Evolutionary conservation across 2,888 invertebrate species (phyloP).

Genomic region (Nomada hirtipes): DNA sequence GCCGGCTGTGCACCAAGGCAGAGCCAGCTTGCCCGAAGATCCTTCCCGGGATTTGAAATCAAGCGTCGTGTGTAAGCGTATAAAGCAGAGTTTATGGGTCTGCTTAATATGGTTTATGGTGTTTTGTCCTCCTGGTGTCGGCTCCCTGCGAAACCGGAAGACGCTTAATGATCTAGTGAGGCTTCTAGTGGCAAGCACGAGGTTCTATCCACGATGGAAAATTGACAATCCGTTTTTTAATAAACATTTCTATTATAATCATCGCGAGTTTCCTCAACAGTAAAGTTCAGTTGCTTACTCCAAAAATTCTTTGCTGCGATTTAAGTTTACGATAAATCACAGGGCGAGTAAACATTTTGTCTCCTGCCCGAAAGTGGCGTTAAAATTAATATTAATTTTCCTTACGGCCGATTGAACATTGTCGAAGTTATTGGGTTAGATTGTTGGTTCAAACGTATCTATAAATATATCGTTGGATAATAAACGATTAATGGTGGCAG

Average conservation of each 20-base stretch:
- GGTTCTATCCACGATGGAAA: background rate
- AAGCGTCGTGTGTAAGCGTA: conserved; percentile 62
- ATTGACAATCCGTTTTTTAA: too few relatives aligned
- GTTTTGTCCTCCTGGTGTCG: conserved; percentile 63
- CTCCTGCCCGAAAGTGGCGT: background rate
- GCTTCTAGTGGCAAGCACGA: background rate
- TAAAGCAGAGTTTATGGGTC: conserved; percentile 68
- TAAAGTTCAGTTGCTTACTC: too few relatives aligned
- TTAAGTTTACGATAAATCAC: background rate
- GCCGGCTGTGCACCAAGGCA: conserved; percentile 54
- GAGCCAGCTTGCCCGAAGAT: conserved; percentile 29
- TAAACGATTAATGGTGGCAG: conserved; percentile 30
- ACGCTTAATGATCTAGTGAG: conserved; percentile 65
- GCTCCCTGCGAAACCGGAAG: conserved; percentile 75
- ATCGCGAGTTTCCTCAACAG: too few relatives aligned
- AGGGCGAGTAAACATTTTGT: background rate
- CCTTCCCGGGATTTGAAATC: conserved; percentile 81
- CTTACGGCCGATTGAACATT: background rate
- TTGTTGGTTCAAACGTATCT: background rate
- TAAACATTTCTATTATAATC: too few relatives aligned
- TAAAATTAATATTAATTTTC: conserved; percentile 11
- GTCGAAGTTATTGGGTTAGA: background rate
- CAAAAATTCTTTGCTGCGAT: too few relatives aligned
- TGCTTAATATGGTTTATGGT: conserved; percentile 77
- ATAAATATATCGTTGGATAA: conserved; percentile 15